Conservation (phyloP, 1,140 invertebrate genomes). For the Zelostemma sp. region DNA sequence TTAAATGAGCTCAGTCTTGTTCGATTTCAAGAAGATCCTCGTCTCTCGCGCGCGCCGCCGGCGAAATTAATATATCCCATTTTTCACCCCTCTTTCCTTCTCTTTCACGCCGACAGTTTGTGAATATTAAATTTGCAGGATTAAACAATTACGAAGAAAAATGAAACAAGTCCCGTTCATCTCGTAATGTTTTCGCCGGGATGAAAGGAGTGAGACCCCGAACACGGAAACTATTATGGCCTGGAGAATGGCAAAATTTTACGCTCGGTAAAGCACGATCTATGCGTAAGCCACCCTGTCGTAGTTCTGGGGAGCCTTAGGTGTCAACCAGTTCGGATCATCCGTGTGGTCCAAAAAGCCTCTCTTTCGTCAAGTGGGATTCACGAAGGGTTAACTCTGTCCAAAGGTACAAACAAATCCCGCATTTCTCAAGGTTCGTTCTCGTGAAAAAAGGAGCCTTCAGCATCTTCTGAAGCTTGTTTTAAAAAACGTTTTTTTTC, state of each 20-base stretch:
- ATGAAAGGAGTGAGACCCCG: constrained; percentile 54
- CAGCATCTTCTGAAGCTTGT: no score
- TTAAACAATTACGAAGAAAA: no score
- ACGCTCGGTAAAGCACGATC: constrained; percentile 65
- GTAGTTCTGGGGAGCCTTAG: constrained; percentile 49
- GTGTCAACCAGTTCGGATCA: constrained; percentile 61
- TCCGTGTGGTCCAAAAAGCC: constrained; percentile 43
- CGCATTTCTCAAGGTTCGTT: no score
- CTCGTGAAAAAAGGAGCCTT: no score
- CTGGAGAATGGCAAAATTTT: constrained; percentile 64
- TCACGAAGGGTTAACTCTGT: constrained; percentile 26
- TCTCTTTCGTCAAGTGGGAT: constrained; percentile 17
- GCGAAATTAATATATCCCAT: background rate
- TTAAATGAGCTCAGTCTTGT: constrained; percentile 44
- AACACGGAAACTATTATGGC: constrained; percentile 62
- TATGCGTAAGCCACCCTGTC: constrained; percentile 49
- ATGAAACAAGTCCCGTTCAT: constrained; percentile 1
- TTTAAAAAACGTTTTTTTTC: no score
- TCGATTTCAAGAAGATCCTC: constrained; percentile 18
- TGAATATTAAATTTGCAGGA: background rate
- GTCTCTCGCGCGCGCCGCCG: constrained; percentile 16
- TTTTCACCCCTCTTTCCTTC: background rate
- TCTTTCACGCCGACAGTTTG: background rate
- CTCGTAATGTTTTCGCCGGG: constrained; percentile 42
- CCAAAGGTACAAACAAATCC: background rate